Evolutionary conservation across 1,140 invertebrate genomes (phyloP).

Genomic region (Temnothorax longispinosus): DNA sequence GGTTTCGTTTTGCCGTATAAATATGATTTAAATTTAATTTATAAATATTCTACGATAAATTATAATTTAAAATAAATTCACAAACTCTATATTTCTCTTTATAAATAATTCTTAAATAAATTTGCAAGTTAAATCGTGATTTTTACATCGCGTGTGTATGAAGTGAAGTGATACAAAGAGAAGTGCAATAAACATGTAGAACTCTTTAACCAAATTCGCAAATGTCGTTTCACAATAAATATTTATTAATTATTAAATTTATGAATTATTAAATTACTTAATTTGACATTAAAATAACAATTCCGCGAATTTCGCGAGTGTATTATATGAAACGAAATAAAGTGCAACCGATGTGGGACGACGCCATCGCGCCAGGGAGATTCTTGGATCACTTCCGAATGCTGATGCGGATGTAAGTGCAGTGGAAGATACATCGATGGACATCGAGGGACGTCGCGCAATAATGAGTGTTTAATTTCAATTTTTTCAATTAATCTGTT

Average conservation of each 20-base stretch:
- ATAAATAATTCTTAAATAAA: constrained; percentile 23
- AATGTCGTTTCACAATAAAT: constrained; percentile 33
- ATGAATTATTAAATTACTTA: constrained; percentile 27
- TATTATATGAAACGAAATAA: neutral
- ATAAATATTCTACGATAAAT: constrained; percentile 10
- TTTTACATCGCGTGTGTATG: neutral
- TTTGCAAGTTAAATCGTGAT: neutral
- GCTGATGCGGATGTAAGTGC: neutral
- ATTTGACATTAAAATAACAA: constrained; percentile 16
- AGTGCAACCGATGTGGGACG: neutral
- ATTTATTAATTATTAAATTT: neutral
- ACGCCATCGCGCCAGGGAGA: neutral
- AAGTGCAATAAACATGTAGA: neutral
- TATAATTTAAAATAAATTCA: constrained; percentile 17
- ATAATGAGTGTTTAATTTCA: neutral
- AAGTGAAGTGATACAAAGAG: neutral
- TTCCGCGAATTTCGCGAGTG: neutral
- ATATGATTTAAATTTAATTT: constrained; percentile 8
- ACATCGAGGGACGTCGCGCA: neutral
- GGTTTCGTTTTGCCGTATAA: neutral
- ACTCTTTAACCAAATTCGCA: constrained; percentile 10
- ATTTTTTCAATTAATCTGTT: neutral
- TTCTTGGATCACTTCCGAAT: neutral
- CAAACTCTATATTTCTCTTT: neutral
- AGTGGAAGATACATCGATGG: neutral